Evolutionary conservation across 2,797 vertebrate species (phyloP), one percentile per base, ranked within the genome.

Genomic region (Peromyscus eremicus): DNA sequence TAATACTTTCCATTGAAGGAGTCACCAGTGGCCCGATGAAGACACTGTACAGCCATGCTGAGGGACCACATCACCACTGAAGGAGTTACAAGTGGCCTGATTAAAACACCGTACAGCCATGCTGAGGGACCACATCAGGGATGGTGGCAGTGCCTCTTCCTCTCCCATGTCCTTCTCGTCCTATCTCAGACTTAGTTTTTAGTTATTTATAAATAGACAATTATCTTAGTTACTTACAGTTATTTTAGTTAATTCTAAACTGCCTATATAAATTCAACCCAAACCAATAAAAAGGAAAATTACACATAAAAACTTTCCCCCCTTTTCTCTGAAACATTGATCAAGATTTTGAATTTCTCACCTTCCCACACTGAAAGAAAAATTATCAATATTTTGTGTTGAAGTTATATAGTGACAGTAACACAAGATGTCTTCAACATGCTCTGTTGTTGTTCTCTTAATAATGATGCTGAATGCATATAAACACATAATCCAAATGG

Each of bases 221-320:
- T n/a, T 49, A 0, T 32, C 11, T 91, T 14, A 52, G 91, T 82
- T 9, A 73, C 14, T 82, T 46, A 23, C n/a, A 76, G 2, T 64
- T 75, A 40, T 79, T 96, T 46, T 75, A 91, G 6, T 73, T 21
- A 29, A 75, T 94, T 89, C 9, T 62, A 88, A 93, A 96, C 49
- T 52, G 40, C 34, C 5, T 68, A 62, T 34, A 43, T 32, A 88
- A 91, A 76, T 64, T 85, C 43, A 92, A 75, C 34, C 23, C 34
- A 92, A 70, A 40, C 14, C 81, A 79, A 85, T 90, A 49, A 70
- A 91, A 89, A 66, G 12, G 71, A 32, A 88, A 94, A 92, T 70
- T 66, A 80, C 37, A 6, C 76, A 64, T 52, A 11, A 55, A 16
- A 81, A 49, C 13, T 6, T 19, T 82, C 13, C 9, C 3, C 14